Percentiles rank a stretch among this genome's conserved stretches.
Conservation (phyloP, 2,888 invertebrate genomes). For the Tinea pellionella region DNA sequence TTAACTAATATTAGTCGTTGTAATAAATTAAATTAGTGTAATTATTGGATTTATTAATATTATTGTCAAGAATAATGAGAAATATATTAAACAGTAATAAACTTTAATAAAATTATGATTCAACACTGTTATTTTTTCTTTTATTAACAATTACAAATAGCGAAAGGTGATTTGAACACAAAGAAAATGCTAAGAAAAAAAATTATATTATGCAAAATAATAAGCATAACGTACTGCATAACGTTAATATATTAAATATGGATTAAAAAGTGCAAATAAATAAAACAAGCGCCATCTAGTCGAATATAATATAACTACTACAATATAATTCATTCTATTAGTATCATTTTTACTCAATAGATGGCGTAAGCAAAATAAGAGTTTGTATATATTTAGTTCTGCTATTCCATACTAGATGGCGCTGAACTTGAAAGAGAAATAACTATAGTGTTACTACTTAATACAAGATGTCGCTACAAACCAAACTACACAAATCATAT, state of each 20-base stretch:
- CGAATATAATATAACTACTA: slow-evolving; percentile 17
- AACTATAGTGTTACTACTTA: background rate
- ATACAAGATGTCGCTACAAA: slow-evolving; percentile 3
- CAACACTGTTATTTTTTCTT: background rate
- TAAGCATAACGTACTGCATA: too few species aligned
- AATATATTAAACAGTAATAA: background rate
- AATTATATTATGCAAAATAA: background rate
- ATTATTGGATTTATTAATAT: background rate
- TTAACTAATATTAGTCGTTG: background rate
- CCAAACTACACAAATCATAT: too few species aligned
- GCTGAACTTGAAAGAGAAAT: too few species aligned
- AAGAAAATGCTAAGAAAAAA: background rate
- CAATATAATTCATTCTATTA: too few species aligned
- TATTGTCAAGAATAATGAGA: background rate
- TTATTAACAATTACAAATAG: background rate
- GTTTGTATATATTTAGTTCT: background rate
- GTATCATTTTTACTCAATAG: too few species aligned
- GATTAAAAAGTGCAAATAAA: too few species aligned
- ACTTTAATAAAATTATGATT: background rate
- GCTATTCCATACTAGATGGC: background rate
- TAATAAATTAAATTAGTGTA: background rate
- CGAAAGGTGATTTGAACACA: background rate
- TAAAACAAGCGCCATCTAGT: slow-evolving; percentile 25
- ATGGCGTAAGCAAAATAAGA: slow-evolving; percentile 20
- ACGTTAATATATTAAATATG: too few species aligned